Evolutionary conservation across 2,888 invertebrate genomes (phyloP), one percentile per base, ranked within the genome.

Genomic region (Isoperla grammatica): DNA sequence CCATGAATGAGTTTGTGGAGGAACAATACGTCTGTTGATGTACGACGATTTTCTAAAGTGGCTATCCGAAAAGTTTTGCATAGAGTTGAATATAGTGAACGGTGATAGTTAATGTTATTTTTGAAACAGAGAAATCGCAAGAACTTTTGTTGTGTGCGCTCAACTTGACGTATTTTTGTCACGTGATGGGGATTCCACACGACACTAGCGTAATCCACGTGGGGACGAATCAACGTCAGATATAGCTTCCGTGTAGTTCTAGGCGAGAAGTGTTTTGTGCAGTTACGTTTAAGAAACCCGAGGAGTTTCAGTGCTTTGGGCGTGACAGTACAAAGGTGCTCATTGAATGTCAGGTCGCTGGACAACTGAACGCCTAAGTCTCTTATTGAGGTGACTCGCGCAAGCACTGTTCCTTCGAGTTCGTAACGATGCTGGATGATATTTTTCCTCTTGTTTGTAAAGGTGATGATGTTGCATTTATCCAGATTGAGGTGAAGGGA

Each of bases 151-250:
- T 45, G 45, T 19, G 19, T 20, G 19, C 17, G 5, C 19, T 45
- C 45, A 17, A 45, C 11, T 19, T 4, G 11, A 3, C 9, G 19
- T 2, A 46, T 46, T n/a, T 46, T 46, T 4, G 46, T 46, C 6
- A 19, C n/a, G 6, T 46, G 46, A n/a, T 17, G n/a, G 9, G 46
- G 46, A n/a, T 46, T 46, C 46, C 48, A 48, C 15, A 48, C 15
- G 22, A 48, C 23, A 48, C 48, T 48, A 22, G 23, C 48, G 23
- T 48, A 48, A 9, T 48, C 48, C 9, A 48, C 29, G 6, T 48
- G 48, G 13, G 48, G 48, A n/a, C 48, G 22, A 11, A 48, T 15
- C 3, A 48, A 11, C 11, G 48, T n/a, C 2, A 15, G 11, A 23
- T 48, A 48, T 15, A 48, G 15, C 3, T 23, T 22, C 22, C 15